A percentile compares a stretch with the other conserved stretches of the same genome.
Conservation (phyloP, 2,888 invertebrate genomes). For the Dryobota labecula region DNA sequence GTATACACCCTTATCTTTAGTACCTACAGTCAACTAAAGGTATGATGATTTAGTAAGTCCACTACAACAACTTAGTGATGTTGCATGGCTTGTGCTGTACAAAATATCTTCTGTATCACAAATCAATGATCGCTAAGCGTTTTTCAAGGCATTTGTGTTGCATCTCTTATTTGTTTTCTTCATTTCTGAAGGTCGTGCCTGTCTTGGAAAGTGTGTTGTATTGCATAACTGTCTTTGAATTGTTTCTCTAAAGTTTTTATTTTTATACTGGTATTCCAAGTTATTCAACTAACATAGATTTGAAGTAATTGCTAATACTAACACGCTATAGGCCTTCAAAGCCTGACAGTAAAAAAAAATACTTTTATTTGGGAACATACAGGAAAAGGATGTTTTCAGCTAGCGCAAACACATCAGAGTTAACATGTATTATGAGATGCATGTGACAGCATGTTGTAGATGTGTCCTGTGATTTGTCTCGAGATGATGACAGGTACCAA, state of each 20-base stretch:
- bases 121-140: neutral
- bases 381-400: neutral
- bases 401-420: too few relatives aligned
- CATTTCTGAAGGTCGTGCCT: neutral
- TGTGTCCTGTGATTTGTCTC: neutral
- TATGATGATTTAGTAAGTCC: neutral
- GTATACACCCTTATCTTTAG: constrained; percentile 3
- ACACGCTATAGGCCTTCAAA: neutral
- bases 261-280: neutral
- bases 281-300: neutral
- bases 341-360: neutral
- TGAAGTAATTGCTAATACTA: neutral
- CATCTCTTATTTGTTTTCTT: neutral
- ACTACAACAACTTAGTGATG: neutral
- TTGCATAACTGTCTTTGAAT: neutral
- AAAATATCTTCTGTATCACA: neutral
- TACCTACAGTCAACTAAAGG: neutral
- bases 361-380: neutral
- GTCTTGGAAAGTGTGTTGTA: neutral
- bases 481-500: neutral
- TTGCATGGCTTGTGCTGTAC: neutral
- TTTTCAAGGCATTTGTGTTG: neutral
- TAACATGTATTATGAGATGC: neutral
- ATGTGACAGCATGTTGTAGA: neutral
- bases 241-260: neutral